Conservation (phyloP, 2,888 invertebrate genomes). For the Amphimallon solstitiale region DNA sequence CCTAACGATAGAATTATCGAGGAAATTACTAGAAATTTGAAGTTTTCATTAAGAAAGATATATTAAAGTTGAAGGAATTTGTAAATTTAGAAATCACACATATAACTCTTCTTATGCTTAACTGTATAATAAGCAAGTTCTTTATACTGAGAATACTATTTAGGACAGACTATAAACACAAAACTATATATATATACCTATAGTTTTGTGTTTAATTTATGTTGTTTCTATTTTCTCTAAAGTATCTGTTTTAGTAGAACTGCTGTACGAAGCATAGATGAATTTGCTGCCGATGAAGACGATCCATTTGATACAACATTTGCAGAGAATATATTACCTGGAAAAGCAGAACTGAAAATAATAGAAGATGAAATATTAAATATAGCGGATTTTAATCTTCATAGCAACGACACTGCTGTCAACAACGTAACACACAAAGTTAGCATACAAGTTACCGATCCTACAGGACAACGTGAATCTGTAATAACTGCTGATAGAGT, state of each 20-base stretch:
- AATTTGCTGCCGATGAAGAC: slow-evolving; percentile 63
- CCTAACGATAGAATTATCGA: too few species aligned
- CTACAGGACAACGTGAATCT: slow-evolving; percentile 70
- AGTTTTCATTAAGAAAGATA: too few species aligned
- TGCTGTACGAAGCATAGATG: slow-evolving; percentile 49
- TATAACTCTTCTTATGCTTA: too few species aligned
- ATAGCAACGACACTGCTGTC: slow-evolving; percentile 45
- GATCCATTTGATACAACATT: slow-evolving; percentile 91
- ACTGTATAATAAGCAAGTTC: too few species aligned
- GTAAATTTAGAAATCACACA: too few species aligned
- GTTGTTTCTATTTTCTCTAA: too few species aligned
- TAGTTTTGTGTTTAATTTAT: too few species aligned
- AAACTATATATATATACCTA: too few species aligned
- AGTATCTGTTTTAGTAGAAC: slow-evolving; percentile 23
- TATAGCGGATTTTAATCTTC: slow-evolving; percentile 56
- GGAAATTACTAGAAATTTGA: too few species aligned
- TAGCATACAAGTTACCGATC: slow-evolving; percentile 73
- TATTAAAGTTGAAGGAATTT: too few species aligned
- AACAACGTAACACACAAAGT: slow-evolving; percentile 57
- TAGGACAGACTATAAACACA: too few species aligned
- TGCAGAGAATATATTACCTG: slow-evolving; percentile 79
- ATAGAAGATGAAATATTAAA: slow-evolving; percentile 69
- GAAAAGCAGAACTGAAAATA: slow-evolving; percentile 69
- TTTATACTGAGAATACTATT: too few species aligned
- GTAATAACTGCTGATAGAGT: slow-evolving; percentile 61